Evolutionary conservation across 2,888 invertebrate species (phyloP).

Genomic region (Corbicula japonica): DNA sequence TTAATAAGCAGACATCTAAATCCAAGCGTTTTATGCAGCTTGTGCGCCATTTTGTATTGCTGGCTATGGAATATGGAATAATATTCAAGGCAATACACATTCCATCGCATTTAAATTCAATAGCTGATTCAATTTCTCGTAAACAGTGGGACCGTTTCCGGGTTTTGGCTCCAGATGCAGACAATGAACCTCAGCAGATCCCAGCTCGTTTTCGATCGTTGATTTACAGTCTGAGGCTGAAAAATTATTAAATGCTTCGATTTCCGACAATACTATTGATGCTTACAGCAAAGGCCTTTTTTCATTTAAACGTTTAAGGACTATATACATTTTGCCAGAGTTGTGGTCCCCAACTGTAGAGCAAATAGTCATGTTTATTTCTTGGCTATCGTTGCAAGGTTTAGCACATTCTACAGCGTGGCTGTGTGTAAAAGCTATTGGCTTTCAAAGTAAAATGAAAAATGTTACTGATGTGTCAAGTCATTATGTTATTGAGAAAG

Average conservation of each 20-base stretch:
- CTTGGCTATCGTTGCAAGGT: no score
- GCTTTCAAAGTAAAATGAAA: no score
- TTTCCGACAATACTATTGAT: no score
- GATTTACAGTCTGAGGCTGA: no score
- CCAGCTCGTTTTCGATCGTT: no score
- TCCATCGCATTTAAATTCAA: constrained; percentile 12
- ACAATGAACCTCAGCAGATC: no score
- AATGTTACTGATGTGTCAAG: not conserved
- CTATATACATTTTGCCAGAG: not conserved
- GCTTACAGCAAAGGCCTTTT: no score
- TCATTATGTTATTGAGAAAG: not conserved
- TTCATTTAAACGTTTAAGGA: not conserved
- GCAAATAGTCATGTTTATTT: no score
- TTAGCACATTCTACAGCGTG: no score
- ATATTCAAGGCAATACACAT: constrained; percentile 25
- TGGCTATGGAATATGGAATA: constrained; percentile 28
- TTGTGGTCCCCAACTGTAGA: not conserved
- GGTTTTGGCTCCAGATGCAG: no score
- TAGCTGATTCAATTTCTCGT: constrained; percentile 32
- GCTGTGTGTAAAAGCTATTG: no score
- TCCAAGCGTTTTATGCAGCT: constrained; percentile 32
- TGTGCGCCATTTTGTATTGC: constrained; percentile 14
- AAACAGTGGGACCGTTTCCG: constrained; percentile 26
- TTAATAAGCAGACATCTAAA: constrained; percentile 39
- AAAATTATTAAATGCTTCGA: no score